Evolutionary conservation across 2,888 invertebrate species (phyloP), one percentile per base, ranked within the genome.

Genomic region (Agrypnus murinus): DNA sequence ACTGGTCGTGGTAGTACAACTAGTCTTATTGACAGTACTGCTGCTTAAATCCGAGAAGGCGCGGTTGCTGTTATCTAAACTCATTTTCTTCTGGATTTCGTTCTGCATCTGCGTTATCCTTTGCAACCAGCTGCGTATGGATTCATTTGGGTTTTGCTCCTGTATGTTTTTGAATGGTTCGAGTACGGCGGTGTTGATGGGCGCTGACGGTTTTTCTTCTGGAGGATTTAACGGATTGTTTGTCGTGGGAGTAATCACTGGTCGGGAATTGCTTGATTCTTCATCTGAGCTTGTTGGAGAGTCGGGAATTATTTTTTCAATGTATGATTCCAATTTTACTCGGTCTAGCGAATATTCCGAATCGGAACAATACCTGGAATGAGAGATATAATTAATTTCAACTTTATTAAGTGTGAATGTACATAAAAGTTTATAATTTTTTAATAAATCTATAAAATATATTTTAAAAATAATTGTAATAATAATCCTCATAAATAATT

Each of bases 51-150:
- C 74, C 12, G 73, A 43, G 70, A 71, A 74, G 7, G 58, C 17
- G n/a, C 50, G 65, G 15, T 45, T 70, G 31, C 63, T 48, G 50
- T 75, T 66, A 19, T 72, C 74, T 38, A 70, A 34, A 62, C 69
- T 79, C 50, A 77, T 75, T 72, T 84, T 87, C 83, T 70, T 86
- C 79, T 83, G 82, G 34, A 83, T 85, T 66, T 90, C 90, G 77
- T 89, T 90, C 79, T 93, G 93, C 81, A 92, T 90, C 58, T 92
- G 92, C 0, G 93, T 92, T 58, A 94, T 90, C 75, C 92, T 89
- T 74, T 93, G 92, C 65, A 93, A 86, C 94, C 94, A 94, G 77
- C 90, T 90, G 74, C 92, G 90, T 62, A 92, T 91, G 1, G 91
- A 90, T 81, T 92, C 92, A 79, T 90, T 90, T 0, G 90, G 88